Evolutionary conservation across 2,888 invertebrate genomes (phyloP).

Genomic region (Cryptocephalus moraei): DNA sequence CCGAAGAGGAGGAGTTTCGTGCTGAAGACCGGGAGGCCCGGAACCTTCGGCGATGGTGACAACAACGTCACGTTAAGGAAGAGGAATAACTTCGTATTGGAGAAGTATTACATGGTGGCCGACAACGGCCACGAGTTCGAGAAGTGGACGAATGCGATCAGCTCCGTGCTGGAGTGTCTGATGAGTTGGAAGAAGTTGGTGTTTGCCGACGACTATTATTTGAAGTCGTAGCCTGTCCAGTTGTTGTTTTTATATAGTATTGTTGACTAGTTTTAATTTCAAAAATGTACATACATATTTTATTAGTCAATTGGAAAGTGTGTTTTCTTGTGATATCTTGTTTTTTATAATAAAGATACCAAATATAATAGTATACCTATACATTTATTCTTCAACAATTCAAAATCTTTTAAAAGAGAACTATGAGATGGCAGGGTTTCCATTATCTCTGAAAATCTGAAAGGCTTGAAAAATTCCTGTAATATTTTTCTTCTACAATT

Average conservation of each 20-base stretch:
- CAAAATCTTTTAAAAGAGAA: too few relatives aligned
- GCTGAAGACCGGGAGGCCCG: constrained; percentile 26
- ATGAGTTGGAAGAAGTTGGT: constrained; percentile 14
- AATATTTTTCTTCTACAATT: too few relatives aligned
- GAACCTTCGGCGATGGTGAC: constrained; percentile 4
- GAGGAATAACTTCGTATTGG: constrained; percentile 12
- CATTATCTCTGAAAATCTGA: too few relatives aligned
- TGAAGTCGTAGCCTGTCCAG: not conserved
- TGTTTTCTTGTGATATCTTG: too few relatives aligned
- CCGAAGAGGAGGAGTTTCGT: constrained; percentile 39
- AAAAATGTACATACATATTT: too few relatives aligned
- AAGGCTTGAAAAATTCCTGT: too few relatives aligned
- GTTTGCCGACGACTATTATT: constrained; percentile 13
- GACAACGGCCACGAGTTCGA: constrained; percentile 39
- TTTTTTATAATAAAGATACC: too few relatives aligned
- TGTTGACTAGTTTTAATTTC: not conserved
- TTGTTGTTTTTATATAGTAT: not conserved
- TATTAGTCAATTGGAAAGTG: too few relatives aligned
- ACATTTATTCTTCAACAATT: too few relatives aligned
- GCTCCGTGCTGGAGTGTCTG: constrained; percentile 14
- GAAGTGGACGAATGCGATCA: constrained; percentile 32
- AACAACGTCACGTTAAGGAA: constrained; percentile 4
- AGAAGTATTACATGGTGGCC: constrained; percentile 36
- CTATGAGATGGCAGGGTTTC: too few relatives aligned
- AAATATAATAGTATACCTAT: too few relatives aligned